Evolutionary conservation across 2,113 vertebrate species (phyloP).

Genomic region (Myotis davidii): DNA sequence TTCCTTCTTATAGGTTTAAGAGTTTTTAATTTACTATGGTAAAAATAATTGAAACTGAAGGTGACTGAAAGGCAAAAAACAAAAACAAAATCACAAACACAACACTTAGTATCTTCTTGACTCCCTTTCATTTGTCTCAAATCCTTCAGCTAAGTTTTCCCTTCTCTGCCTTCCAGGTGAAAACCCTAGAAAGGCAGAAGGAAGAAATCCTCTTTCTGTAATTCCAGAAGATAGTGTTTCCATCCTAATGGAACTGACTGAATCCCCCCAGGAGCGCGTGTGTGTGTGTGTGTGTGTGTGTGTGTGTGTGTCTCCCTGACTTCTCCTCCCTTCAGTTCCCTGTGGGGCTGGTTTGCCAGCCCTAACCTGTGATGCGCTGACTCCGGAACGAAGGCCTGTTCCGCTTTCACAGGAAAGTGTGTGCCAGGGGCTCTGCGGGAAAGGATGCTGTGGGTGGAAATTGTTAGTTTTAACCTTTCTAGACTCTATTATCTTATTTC

Average conservation of each 20-base stretch:
- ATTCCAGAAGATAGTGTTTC: neutral
- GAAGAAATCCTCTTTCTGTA: neutral
- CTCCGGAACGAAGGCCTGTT: neutral
- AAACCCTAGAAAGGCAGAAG: neutral
- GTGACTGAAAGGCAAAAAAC: neutral
- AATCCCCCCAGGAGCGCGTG: neutral
- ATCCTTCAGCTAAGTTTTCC: neutral
- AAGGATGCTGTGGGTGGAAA: constrained; percentile 61
- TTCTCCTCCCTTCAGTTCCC: neutral
- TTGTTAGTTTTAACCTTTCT: constrained; percentile 63
- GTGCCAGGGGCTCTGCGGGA: neutral
- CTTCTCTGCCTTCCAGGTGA: neutral
- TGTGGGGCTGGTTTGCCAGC: neutral
- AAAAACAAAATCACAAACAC: neutral
- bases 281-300: no score
- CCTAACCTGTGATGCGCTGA: rapidly evolving
- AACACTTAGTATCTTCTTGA: neutral
- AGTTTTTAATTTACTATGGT: constrained; percentile 15
- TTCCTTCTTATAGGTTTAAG: neutral
- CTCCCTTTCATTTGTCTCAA: neutral
- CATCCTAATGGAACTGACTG: no score
- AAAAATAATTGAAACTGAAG: constrained; percentile 48
- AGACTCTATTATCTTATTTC: constrained; percentile 26
- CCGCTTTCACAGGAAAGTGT: neutral
- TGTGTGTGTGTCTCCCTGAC: no score